These are phyloP conservation scores for Auanema freiburgensis DNA, from an alignment of 2,888 invertebrate species.

Conservation along the genomic window DNA sequence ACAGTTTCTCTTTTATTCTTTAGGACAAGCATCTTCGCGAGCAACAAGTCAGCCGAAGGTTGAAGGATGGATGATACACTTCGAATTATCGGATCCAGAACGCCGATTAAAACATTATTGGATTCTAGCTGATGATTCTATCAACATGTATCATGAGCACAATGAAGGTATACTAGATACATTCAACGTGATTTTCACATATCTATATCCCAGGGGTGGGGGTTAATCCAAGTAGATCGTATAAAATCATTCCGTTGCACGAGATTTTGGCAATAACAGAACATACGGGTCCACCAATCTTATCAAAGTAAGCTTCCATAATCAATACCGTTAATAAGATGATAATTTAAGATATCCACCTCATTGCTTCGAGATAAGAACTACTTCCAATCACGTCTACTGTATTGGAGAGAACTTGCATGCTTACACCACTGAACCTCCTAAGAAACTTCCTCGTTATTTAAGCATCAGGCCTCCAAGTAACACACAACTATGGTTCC, in stretches of 20 bases:
- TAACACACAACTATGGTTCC: conserved; percentile 53
- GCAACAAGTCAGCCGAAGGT: conserved; percentile 35
- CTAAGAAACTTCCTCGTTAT: conserved; percentile 43
- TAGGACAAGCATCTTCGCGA: conserved; percentile 45
- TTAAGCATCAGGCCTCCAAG: conserved; percentile 40
- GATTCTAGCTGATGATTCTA: conserved; percentile 56
- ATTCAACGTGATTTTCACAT: not conserved
- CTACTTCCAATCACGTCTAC: conserved; percentile 51
- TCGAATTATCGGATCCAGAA: conserved; percentile 51
- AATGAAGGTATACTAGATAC: conserved; percentile 43
- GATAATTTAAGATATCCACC: conserved; percentile 49
- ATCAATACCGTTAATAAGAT: not conserved
- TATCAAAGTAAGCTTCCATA: conserved; percentile 24
- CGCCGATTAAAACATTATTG: conserved; percentile 63
- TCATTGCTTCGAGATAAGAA: conserved; percentile 64
- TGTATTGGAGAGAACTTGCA: conserved; percentile 64
- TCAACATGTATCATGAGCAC: conserved; percentile 61
- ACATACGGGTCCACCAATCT: conserved; percentile 58
- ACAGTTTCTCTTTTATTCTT: not conserved
- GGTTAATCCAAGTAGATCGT: conserved; percentile 54
- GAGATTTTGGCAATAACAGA: conserved; percentile 57
- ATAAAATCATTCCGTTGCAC: conserved; percentile 52
- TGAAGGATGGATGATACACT: conserved; percentile 65
- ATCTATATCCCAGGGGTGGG: conserved; percentile 24
- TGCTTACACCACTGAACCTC: conserved; percentile 42